phyloP scores from a whole-genome alignment of 2,113 vertebrate species.

The Zingel zingel region DNA sequence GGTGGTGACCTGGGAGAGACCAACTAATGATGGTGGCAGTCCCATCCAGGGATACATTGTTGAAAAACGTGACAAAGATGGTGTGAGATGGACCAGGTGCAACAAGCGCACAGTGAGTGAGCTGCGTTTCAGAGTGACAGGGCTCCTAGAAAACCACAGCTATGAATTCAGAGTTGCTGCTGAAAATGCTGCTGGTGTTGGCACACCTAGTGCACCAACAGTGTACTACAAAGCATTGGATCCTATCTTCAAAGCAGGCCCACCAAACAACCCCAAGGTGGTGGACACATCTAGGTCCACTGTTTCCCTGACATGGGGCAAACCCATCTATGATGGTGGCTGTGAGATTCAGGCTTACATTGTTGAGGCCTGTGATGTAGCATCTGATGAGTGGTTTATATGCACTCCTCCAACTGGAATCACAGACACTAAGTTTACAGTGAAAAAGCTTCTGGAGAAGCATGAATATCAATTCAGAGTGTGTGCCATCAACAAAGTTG shows the following conservation, averaged over 20 bases:
- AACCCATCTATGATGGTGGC: slow-evolving; percentile 98
- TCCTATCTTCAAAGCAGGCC: slow-evolving; percentile 96
- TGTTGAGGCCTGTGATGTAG: slow-evolving; percentile 91
- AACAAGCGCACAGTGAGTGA: slow-evolving; percentile 94
- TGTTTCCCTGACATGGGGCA: slow-evolving; percentile 95
- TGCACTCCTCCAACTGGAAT: slow-evolving; percentile 95
- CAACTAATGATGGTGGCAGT: slow-evolving; percentile 93
- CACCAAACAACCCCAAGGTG: slow-evolving; percentile 96
- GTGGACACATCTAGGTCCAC: slow-evolving; percentile 92
- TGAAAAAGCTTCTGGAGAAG: slow-evolving; percentile 93
- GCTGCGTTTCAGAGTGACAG: slow-evolving; percentile 94
- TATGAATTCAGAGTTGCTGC: slow-evolving; percentile 97
- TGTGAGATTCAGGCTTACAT: slow-evolving; percentile 98
- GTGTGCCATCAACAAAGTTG: slow-evolving; percentile 96
- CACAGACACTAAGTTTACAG: slow-evolving; percentile 89
- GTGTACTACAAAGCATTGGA: slow-evolving; percentile 93
- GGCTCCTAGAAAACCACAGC: slow-evolving; percentile 93
- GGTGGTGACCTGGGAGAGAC: slow-evolving; percentile 97
- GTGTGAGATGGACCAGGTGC: slow-evolving; percentile 96
- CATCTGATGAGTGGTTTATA: slow-evolving; percentile 93
- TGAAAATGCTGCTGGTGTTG: slow-evolving; percentile 96
- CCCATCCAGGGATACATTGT: slow-evolving; percentile 94
- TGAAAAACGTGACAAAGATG: slow-evolving; percentile 98
- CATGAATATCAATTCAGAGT: slow-evolving; percentile 97
- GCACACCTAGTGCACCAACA: slow-evolving; percentile 91